These are phyloP conservation scores for Ectropis crepuscularia DNA, from an alignment of 2,888 invertebrate genomes.

Conservation along the genomic window DNA sequence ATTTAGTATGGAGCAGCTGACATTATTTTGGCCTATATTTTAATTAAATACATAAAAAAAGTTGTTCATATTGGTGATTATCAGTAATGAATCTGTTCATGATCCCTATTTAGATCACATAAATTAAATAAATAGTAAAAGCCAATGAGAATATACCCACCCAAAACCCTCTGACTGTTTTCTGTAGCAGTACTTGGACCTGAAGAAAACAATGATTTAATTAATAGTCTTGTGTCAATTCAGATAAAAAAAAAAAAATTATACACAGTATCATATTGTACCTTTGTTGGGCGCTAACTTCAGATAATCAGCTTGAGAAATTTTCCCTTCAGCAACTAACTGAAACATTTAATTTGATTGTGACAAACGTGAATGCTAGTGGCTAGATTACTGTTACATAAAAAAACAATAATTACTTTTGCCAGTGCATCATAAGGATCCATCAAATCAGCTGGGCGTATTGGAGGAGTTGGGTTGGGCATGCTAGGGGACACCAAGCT, in stretches of 20 bases:
- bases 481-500: constrained; percentile 45
- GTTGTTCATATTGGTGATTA: no score
- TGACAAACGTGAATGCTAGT: constrained; percentile 15
- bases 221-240: background rate
- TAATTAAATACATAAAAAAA: no score
- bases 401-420: constrained; percentile 63
- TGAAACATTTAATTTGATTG: constrained; percentile 61
- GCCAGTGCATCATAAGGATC: constrained; percentile 73
- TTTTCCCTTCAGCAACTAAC: constrained; percentile 79
- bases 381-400: constrained; percentile 10
- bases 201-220: constrained; percentile 45
- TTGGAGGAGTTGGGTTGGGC: constrained; percentile 21
- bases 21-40: no score
- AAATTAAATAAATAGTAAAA: background rate
- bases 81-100: background rate
- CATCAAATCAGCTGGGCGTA: constrained; percentile 38
- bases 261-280: constrained; percentile 42
- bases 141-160: constrained; percentile 57
- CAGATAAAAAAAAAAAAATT: no score
- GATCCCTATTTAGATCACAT: background rate
- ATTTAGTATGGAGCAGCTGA: no score
- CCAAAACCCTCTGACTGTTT: constrained; percentile 58
- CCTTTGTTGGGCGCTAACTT: constrained; percentile 78
- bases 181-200: constrained; percentile 59
- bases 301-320: constrained; percentile 76